phyloP scores from a whole-genome alignment of 2,888 invertebrate genomes.

The Tipula unca region DNA sequence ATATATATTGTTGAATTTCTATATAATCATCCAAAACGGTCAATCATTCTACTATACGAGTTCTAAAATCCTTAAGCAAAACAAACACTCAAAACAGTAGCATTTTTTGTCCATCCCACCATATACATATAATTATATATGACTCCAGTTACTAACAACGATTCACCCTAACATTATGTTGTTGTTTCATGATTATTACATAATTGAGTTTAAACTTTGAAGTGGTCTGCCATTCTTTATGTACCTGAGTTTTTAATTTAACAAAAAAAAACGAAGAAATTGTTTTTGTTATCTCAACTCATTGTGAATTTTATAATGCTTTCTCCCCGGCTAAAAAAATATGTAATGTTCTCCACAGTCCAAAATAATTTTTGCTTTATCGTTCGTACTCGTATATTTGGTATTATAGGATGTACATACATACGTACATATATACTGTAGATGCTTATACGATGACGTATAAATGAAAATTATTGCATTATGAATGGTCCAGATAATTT shows the following conservation, averaged over 20 bases:
- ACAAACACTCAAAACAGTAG: neutral
- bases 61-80: neutral
- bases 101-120: neutral
- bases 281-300: neutral
- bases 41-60: neutral
- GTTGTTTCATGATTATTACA: constrained; percentile 14
- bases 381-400: neutral
- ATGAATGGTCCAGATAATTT: constrained; percentile 17
- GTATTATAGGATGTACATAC: neutral
- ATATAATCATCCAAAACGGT: neutral
- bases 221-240: constrained; percentile 1
- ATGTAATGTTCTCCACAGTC: neutral
- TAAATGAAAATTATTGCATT: constrained; percentile 16
- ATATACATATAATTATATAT: neutral
- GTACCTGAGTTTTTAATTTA: constrained; percentile 14
- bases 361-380: neutral
- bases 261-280: neutral
- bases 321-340: neutral
- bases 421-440: no score
- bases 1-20: neutral
- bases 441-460: neutral
- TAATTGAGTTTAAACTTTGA: constrained; percentile 19
- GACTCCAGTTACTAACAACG: neutral
- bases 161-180: neutral
- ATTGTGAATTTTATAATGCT: neutral